These are phyloP conservation scores for Drosophila eohydei DNA, from an alignment of 2,888 invertebrate species.

Conservation along the genomic window DNA sequence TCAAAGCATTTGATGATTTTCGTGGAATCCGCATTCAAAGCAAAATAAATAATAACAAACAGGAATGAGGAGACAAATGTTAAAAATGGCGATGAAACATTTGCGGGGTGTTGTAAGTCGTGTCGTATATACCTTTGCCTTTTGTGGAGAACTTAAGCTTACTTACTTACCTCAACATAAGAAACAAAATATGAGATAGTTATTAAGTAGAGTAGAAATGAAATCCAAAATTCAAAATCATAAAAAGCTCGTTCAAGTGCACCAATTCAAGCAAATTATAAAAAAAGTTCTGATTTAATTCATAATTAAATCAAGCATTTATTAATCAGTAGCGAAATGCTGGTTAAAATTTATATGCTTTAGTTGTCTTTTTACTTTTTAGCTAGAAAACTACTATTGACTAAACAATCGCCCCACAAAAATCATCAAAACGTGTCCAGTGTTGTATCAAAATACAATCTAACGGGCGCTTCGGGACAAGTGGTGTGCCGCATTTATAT, in stretches of 20 bases:
- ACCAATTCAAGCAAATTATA: conserved; percentile 38
- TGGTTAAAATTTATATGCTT: conserved; percentile 22
- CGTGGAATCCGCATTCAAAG: conserved; percentile 70
- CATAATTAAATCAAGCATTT: conserved; percentile 40
- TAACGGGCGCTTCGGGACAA: conserved; percentile 1
- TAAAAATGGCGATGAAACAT: conserved; percentile 61
- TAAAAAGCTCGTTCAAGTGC: conserved; percentile 7
- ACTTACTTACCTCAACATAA: conserved; percentile 70
- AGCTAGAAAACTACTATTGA: conserved; percentile 60
- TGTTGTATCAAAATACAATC: conserved; percentile 29
- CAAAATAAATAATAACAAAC: conserved; percentile 15
- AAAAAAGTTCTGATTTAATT: conserved; percentile 18
- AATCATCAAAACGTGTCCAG: conserved; percentile 82
- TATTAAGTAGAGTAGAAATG: conserved; percentile 1
- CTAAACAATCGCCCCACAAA: conserved; percentile 83
- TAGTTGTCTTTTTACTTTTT: conserved; percentile 7
- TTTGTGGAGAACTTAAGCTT: conserved; percentile 39
- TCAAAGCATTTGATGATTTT: conserved; percentile 84
- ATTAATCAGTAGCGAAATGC: conserved; percentile 41
- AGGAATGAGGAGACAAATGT: conserved; percentile 20
- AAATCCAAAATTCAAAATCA: conserved; percentile 1
- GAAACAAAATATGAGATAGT: conserved; percentile 24
- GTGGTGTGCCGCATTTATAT: conserved; percentile 11
- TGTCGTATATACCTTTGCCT: conserved; percentile 47
- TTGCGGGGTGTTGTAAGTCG: conserved; percentile 27